These are phyloP conservation scores for Hyposoter didymator DNA, from an alignment of 2,888 invertebrate species.

Conservation along the genomic window DNA sequence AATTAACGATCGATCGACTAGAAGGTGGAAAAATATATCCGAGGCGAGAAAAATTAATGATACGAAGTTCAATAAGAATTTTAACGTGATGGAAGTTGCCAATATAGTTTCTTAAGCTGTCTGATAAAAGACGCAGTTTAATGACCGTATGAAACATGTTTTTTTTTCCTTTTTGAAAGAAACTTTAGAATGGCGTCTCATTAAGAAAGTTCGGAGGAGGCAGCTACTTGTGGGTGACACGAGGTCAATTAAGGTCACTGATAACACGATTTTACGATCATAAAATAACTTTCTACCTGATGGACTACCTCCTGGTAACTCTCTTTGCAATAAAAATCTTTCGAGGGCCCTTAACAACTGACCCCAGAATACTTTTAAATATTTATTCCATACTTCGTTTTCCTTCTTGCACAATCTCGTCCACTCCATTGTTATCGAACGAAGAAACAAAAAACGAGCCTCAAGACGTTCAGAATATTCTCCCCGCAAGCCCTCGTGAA, in stretches of 20 bases:
- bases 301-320: neutral
- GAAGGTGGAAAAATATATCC: conserved; percentile 36
- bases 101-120: conserved; percentile 10
- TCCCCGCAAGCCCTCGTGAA: too few relatives aligned
- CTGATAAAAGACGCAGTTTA: conserved; percentile 2
- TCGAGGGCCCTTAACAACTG: neutral
- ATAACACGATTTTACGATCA: conserved; percentile 32
- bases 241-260: conserved; percentile 39
- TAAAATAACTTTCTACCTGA: neutral
- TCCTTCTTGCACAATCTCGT: neutral
- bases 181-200: conserved; percentile 5
- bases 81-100: conserved; percentile 6
- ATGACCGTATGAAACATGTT: conserved; percentile 36
- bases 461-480: too few relatives aligned
- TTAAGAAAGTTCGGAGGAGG: conserved; percentile 13
- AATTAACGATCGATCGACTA: conserved; percentile 50
- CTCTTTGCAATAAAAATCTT: neutral
- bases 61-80: conserved; percentile 54
- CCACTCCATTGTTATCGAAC: neutral
- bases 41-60: conserved; percentile 42
- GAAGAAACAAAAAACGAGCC: too few relatives aligned
- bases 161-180: conserved; percentile 12
- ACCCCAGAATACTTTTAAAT: neutral
- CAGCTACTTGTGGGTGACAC: conserved; percentile 15
- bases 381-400: neutral